A percentile compares a stretch with the other conserved stretches of the same genome.
Conservation (phyloP, 2,888 invertebrate species). For the Trachelus iudaicus region DNA sequence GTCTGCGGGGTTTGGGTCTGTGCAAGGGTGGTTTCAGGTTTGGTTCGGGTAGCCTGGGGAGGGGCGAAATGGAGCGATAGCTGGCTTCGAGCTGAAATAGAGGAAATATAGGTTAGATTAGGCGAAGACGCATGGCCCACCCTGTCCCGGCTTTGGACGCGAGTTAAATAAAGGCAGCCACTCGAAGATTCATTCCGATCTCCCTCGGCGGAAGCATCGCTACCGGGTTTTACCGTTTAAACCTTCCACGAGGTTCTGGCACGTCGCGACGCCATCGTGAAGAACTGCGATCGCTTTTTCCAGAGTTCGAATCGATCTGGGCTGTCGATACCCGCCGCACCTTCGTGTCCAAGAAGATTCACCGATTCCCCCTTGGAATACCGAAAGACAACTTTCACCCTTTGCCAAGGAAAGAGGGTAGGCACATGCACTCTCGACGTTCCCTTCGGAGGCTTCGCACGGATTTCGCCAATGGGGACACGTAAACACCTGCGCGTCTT, state of each 20-base stretch:
- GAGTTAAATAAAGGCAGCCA: slow-evolving; percentile 36
- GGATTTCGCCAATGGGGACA: background rate
- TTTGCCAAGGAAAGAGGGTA: background rate
- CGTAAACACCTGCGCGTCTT: background rate
- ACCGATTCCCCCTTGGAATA: background rate
- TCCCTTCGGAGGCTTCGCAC: background rate
- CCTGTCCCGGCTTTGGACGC: slow-evolving; percentile 26
- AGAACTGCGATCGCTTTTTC: background rate
- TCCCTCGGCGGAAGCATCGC: slow-evolving; percentile 21
- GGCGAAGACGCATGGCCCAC: slow-evolving; percentile 44
- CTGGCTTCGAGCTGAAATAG: slow-evolving; percentile 34
- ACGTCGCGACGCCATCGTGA: background rate
- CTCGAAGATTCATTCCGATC: slow-evolving; percentile 2
- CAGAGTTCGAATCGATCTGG: slow-evolving; percentile 20
- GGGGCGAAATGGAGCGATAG: slow-evolving; percentile 27
- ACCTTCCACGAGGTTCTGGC: background rate
- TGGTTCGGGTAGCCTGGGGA: slow-evolving; percentile 2
- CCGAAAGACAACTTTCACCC: background rate
- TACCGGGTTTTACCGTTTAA: slow-evolving; percentile 21
- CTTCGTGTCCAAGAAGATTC: slow-evolving; percentile 18
- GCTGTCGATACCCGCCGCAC: slow-evolving; percentile 14
- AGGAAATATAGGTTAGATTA: slow-evolving; percentile 53
- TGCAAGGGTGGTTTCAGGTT: background rate
- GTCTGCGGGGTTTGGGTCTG: background rate
- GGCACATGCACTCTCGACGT: background rate